A percentile compares a stretch with the other conserved stretches of the same genome.
phyloP scores from a whole-genome alignment of 2,797 vertebrate species.

The Atherinosoma microstoma region DNA sequence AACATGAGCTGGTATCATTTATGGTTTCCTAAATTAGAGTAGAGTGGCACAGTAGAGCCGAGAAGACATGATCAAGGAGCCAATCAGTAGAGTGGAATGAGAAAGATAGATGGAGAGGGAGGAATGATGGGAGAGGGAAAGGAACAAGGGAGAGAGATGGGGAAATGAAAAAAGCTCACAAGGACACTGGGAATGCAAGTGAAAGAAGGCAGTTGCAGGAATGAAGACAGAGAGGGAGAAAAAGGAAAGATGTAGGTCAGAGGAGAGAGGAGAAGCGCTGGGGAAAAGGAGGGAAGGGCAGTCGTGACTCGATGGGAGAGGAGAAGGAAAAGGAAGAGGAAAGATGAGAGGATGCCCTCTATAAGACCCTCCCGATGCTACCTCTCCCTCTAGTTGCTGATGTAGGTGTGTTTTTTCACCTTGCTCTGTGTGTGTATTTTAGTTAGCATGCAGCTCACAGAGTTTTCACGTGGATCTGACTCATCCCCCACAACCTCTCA shows the following conservation, averaged over 20 bases:
- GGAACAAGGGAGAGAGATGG: not conserved
- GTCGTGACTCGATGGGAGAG: constrained; percentile 51
- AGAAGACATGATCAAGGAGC: constrained; percentile 47
- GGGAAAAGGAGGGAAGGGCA: not conserved
- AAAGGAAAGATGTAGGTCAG: constrained; percentile 37
- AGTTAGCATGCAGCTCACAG: constrained; percentile 77
- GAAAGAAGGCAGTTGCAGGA: constrained; percentile 2
- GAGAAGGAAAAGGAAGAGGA: not conserved
- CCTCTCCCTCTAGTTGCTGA: constrained; percentile 42
- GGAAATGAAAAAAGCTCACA: not conserved
- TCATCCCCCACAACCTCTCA: constrained; percentile 54
- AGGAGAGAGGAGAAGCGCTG: constrained; percentile 8
- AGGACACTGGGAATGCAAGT: not conserved
- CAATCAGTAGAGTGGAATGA: constrained; percentile 36
- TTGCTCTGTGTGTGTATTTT: constrained; percentile 19
- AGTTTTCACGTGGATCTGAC: constrained; percentile 67
- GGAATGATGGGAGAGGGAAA: not conserved
- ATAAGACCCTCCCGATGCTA: constrained; percentile 52
- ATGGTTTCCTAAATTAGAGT: constrained; percentile 45
- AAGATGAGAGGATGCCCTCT: constrained; percentile 59
- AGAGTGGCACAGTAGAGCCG: constrained; percentile 8
- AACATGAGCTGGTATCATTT: constrained; percentile 42
- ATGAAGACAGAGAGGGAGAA: constrained; percentile 9
- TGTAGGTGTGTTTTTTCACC: constrained; percentile 62
- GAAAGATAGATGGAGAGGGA: not conserved